Evolutionary conservation across 2,888 invertebrate species (phyloP), one percentile per base, ranked within the genome.

Genomic region (Dascillus cervinus): DNA sequence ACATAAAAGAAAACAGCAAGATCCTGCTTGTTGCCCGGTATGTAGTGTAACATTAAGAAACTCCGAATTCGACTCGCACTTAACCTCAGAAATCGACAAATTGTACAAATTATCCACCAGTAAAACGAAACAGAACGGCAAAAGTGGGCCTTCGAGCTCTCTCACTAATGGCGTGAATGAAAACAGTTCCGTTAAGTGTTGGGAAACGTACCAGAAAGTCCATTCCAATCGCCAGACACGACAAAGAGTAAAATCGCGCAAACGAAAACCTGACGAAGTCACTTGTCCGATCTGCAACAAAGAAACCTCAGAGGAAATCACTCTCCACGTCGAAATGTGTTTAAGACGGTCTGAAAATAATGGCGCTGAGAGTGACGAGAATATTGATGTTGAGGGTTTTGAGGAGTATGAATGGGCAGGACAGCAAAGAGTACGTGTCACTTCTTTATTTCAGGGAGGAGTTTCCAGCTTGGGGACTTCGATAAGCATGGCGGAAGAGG

Each of bases 331-430:
- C 41, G 75, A 82, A 66, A 57, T 80, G 32, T 85, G 85, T 55
- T 64, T 86, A 29, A 58, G 62, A 47, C 63, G 66, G 66, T 64
- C 67, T 58, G 64, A 64, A 41, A 44, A 49, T n/a, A 58, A 59
- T n/a, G 51, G 52, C 31, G 53, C 49, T 36, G 84, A 84, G 39
- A 56, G 55, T 41, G 85, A 85, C 39, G 85, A 84, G 53, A 82
- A 80, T 36, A 87, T 88, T 34, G 89, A 88, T 62, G 85, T 85
- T 1, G 85, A 84, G 67, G 82, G 79, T 20, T 81, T 72, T 56
- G 84, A 90, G 46, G 90, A 90, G 56, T 94, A 92, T 62, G 84
- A 86, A 56, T 92, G 92, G 92, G 88, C 90, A 13, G 90, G 90
- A 0, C 84, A 91, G 60, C 83, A 85, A 54, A 67, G 92, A 34